These are phyloP conservation scores for Sesamia nonagrioides DNA, from an alignment of 1,140 invertebrate species.

Conservation along the genomic window DNA sequence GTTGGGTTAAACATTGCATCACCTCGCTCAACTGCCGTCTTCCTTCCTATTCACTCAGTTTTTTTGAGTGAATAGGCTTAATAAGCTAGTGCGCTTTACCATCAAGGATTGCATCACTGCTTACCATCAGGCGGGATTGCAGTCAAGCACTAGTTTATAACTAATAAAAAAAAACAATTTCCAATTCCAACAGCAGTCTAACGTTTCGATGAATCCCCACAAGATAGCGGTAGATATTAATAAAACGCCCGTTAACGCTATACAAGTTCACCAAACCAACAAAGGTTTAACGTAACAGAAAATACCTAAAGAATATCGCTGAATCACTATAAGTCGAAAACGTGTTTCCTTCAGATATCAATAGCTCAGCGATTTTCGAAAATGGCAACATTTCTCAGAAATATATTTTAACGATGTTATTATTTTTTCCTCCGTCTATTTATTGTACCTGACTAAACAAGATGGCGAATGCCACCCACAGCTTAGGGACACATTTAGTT, in stretches of 20 bases:
- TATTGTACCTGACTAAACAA: conserved; percentile 24
- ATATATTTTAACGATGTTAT: conserved; percentile 41
- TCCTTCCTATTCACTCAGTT: too few relatives aligned
- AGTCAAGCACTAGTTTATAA: too few relatives aligned
- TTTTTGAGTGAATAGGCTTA: too few relatives aligned
- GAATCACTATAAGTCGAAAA: conserved; percentile 38
- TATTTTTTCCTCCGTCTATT: conserved; percentile 24
- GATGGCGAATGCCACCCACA: background rate
- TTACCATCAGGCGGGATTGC: too few relatives aligned
- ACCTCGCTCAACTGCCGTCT: too few relatives aligned
- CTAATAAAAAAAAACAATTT: too few relatives aligned
- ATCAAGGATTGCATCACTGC: too few relatives aligned
- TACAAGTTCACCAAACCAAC: conserved; percentile 13
- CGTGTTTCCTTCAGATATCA: conserved; percentile 33
- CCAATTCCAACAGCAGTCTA: background rate
- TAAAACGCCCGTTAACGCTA: conserved; percentile 18
- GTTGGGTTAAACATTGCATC: too few relatives aligned
- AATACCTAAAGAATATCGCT: conserved; percentile 25
- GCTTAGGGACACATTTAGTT: background rate
- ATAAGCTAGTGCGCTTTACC: too few relatives aligned
- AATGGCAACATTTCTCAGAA: conserved; percentile 25
- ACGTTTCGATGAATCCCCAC: conserved; percentile 15
- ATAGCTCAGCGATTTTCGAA: conserved; percentile 32
- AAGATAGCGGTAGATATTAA: conserved; percentile 23
- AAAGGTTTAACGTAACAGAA: conserved; percentile 20